Base-by-base conservation (phyloP, 2,797 vertebrate species). In the Siniperca scherzeri region DNA sequence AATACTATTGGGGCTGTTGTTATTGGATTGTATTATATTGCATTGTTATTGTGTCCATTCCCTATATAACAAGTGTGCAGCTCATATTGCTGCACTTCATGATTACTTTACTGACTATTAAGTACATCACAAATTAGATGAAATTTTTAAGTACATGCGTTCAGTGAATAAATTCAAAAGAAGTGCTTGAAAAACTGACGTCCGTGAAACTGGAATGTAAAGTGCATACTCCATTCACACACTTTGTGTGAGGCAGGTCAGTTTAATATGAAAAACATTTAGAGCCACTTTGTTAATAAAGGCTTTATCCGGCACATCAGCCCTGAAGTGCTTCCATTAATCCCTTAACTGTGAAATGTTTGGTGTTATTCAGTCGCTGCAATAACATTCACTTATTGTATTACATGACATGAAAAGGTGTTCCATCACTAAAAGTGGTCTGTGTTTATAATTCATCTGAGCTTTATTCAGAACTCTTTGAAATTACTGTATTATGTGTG, bases 261-360 rank as follows among this genome's bases (percentile, higher is more conserved):
- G 53, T 81, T 83, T 80, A 72, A 74, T 65, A 66, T 78, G 71
- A 80, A 73, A 65, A 80, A 64, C 57, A 85, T 83, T 88, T 71
- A 64, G 44, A 85, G 72, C 38, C 50, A 22, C 60, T 30, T 14
- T 73, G 65, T 82, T 87, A 73, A 88, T 80, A 70, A 84, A 87
- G 44, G 14, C 48, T 82, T 81, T 64, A 87, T 83, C 60, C 0
- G 55, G 14, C 56, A 71, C 69, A 87, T 91, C 70, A 74, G 60
- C 50, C 25, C 55, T 59, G 19, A 77, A 87, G 78, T 74, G 79
- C 70, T 52, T 75, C 78, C 78, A 80, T 86, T 85, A 80, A 78
- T 81, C 70, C 64, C 48, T 36, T 59, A 59, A 87, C 61, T 60
- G 61, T 81, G 53, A 67, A 80, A 42, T 74, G 36, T 80, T 83